A percentile compares a stretch with the other conserved stretches of the same genome.
Conservation (phyloP, 2,888 invertebrate genomes). For the Calameuta idolon region DNA sequence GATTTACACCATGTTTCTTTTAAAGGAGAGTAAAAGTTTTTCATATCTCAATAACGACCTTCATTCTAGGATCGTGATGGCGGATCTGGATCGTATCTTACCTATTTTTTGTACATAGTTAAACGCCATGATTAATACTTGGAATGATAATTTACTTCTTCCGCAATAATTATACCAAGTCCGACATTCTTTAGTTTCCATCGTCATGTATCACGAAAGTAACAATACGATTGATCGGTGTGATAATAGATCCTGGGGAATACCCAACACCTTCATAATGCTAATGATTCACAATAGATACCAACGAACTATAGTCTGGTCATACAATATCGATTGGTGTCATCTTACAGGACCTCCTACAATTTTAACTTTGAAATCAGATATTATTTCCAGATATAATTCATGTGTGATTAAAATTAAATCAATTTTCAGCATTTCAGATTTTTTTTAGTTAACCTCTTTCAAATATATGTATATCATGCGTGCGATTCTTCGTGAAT, state of each 20-base stretch:
- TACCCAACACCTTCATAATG: not conserved
- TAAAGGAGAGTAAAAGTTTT: not conserved
- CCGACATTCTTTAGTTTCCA: not conserved
- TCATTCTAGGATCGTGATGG: not conserved
- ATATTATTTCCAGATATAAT: not conserved
- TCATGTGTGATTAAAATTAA: not conserved
- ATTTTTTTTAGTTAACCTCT: not conserved
- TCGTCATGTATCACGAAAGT: not conserved
- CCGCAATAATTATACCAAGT: not conserved
- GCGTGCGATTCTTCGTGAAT: not conserved
- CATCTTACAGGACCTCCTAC: not conserved
- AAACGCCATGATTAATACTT: not conserved
- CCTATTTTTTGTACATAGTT: not conserved
- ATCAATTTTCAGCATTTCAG: not conserved
- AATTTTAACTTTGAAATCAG: not conserved
- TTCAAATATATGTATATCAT: not conserved
- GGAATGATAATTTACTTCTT: not conserved
- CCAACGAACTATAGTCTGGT: not conserved
- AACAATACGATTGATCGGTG: not conserved
- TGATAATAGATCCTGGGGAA: not conserved
- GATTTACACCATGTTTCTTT: not conserved
- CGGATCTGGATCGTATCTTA: not conserved
- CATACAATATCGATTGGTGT: not conserved
- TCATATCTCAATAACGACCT: not conserved
- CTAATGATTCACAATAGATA: not conserved